phyloP scores from a whole-genome alignment of 2,113 vertebrate species.

The Maccullochella peelii region DNA sequence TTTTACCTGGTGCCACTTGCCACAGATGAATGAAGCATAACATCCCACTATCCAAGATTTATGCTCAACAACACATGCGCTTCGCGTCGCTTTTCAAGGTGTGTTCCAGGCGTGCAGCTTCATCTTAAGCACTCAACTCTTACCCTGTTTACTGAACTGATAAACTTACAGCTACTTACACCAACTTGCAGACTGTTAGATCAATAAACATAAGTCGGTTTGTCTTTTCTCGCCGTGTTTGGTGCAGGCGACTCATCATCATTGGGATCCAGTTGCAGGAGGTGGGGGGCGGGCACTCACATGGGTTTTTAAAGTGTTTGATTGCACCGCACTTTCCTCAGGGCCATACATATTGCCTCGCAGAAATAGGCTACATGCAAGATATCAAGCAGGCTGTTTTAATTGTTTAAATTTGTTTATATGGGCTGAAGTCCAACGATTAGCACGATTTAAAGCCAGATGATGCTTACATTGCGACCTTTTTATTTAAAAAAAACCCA shows the following conservation, averaged over 20 bases:
- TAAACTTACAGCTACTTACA: neutral
- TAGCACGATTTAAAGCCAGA: accelerated
- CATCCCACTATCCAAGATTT: neutral
- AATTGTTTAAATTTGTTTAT: neutral
- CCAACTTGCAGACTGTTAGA: neutral
- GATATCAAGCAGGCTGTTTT: neutral
- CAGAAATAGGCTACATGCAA: neutral
- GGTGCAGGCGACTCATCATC: neutral
- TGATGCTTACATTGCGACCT: too few species aligned
- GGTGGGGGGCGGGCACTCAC: neutral
- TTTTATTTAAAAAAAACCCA: neutral
- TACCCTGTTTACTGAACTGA: too few species aligned
- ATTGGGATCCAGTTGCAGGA: neutral
- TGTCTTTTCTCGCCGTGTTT: constrained; percentile 22
- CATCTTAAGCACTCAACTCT: too few species aligned
- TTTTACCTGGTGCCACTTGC: too few species aligned
- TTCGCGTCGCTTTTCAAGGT: neutral
- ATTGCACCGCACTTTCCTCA: neutral
- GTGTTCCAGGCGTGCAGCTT: neutral
- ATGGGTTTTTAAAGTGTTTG: constrained; percentile 13
- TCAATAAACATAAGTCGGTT: too few species aligned
- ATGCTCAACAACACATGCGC: too few species aligned
- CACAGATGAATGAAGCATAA: neutral
- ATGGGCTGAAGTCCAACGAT: neutral
- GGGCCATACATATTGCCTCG: neutral